Conservation (phyloP, 2,113 vertebrate genomes). For the Montifringilla adamsi region DNA sequence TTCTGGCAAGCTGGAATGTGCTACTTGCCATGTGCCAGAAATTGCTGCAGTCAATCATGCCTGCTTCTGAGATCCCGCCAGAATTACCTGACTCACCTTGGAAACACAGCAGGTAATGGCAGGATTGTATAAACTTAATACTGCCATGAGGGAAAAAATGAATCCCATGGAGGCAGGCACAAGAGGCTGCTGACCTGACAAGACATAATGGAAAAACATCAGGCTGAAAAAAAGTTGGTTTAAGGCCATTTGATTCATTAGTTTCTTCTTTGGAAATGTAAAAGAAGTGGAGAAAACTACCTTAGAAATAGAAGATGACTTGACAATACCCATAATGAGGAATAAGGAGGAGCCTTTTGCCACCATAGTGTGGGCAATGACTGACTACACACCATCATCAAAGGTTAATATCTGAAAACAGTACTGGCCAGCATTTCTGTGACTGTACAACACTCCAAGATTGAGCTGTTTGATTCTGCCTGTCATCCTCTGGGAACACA, state of each 20-base stretch:
- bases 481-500: neutral
- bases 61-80: neutral
- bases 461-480: neutral
- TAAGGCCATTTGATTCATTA: neutral
- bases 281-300: neutral
- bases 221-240: neutral
- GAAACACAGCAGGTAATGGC: neutral
- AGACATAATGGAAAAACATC: neutral
- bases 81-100: neutral
- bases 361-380: neutral
- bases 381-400: neutral
- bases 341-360: neutral
- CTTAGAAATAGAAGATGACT: neutral
- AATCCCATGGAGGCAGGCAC: neutral
- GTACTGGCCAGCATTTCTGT: neutral
- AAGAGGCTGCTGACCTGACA: neutral
- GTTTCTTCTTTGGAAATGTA: neutral
- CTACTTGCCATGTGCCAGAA: neutral
- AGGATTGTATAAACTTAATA: neutral
- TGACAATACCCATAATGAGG: neutral
- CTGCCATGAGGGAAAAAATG: neutral
- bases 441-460: neutral
- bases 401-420: neutral
- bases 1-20: neutral
- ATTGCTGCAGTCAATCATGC: neutral